Evolutionary conservation across 2,797 vertebrate species (phyloP).

Genomic region (Coranthus polyacanthus): DNA sequence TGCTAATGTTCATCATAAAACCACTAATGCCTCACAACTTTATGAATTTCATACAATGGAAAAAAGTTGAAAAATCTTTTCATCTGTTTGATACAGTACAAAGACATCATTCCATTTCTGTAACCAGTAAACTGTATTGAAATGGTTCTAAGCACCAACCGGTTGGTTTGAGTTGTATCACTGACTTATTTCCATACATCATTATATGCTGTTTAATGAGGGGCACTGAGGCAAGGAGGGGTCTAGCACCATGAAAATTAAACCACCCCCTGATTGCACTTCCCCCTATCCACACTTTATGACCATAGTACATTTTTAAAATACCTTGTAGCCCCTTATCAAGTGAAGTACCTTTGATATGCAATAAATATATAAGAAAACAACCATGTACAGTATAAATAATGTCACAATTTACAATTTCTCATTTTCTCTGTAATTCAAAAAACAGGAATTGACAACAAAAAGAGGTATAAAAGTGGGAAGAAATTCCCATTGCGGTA

Average conservation of each 20-base stretch:
- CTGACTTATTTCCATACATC: conserved; percentile 75
- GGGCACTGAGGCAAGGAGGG: conserved; percentile 77
- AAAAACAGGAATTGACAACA: conserved; percentile 68
- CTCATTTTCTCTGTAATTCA: conserved; percentile 71
- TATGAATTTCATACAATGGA: conserved; percentile 79
- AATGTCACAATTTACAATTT: conserved; percentile 85
- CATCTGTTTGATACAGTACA: conserved; percentile 85
- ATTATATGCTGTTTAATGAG: conserved; percentile 75
- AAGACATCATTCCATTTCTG: conserved; percentile 84
- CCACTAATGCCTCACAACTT: conserved; percentile 80
- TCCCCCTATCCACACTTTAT: conserved; percentile 73
- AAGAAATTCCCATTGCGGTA: conserved; percentile 72
- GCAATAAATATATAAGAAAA: conserved; percentile 89
- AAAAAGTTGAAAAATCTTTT: conserved; percentile 66
- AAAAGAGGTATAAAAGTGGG: conserved; percentile 83
- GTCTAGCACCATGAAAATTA: conserved; percentile 85
- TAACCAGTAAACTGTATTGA: conserved; percentile 74
- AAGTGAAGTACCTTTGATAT: conserved; percentile 82
- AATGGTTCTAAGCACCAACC: conserved; percentile 86
- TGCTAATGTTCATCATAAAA: conserved; percentile 80
- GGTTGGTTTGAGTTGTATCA: conserved; percentile 75
- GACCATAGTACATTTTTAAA: conserved; percentile 80
- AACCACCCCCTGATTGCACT: conserved; percentile 77
- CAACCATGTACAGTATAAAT: conserved; percentile 87
- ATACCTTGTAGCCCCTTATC: conserved; percentile 81